A percentile compares a stretch with the other conserved stretches of the same genome.
Evolutionary conservation across 2,113 vertebrate species (phyloP).

Genomic region (Columba janthina): DNA sequence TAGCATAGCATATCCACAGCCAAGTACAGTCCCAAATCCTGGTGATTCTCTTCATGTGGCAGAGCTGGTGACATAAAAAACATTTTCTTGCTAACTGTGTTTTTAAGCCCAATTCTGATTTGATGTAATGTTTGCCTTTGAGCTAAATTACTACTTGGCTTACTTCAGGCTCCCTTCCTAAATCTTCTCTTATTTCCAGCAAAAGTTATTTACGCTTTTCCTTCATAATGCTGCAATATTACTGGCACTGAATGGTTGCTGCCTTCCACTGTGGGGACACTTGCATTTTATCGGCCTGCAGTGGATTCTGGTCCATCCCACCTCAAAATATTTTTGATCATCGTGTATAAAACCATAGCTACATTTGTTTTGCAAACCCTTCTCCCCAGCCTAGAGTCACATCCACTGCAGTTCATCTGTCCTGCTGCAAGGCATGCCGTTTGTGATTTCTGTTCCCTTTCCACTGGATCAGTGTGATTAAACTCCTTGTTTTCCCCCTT

Average conservation of each 20-base stretch:
- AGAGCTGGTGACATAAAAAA: not conserved
- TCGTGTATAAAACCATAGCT: not conserved
- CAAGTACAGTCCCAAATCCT: not conserved
- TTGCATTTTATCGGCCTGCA: not conserved
- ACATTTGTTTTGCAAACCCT: not conserved
- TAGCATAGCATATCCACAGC: not conserved
- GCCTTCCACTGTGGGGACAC: fast-evolving
- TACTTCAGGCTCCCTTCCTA: not conserved
- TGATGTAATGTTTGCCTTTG: not conserved
- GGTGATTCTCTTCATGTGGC: not conserved
- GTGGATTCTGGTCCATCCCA: not conserved
- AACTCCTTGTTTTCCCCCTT: not conserved
- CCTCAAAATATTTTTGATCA: not conserved
- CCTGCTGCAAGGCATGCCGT: not conserved
- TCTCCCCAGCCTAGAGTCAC: not conserved
- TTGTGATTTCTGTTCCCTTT: not conserved
- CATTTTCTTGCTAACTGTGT: not conserved
- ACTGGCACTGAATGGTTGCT: not conserved
- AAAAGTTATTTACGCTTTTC: not conserved
- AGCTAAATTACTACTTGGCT: not conserved
- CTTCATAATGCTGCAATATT: not conserved
- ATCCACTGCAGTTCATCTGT: not conserved
- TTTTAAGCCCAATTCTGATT: not conserved
- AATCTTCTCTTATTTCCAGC: not conserved
- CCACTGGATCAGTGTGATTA: not conserved